Evolutionary conservation across 1,140 invertebrate species (phyloP).

Genomic region (Himalopsyche phryganea): DNA sequence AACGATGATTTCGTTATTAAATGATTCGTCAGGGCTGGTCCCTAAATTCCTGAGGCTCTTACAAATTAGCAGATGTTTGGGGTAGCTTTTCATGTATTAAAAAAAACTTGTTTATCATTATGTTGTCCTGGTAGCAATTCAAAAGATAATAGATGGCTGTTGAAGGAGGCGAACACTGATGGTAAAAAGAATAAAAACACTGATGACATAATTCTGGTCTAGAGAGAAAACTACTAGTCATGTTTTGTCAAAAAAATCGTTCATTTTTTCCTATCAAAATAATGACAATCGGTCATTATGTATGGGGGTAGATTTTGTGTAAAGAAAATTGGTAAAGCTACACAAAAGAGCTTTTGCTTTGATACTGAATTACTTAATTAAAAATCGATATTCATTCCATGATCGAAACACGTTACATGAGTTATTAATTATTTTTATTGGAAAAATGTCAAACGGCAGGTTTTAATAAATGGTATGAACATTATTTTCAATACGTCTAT

Average conservation of each 20-base stretch:
- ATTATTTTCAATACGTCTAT: too few relatives aligned
- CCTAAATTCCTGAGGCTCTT: constrained; percentile 19
- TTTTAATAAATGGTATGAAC: too few relatives aligned
- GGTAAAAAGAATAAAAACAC: constrained; percentile 16
- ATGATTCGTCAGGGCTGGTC: constrained; percentile 29
- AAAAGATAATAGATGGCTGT: neutral
- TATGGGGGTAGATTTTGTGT: neutral
- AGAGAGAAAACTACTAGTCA: constrained; percentile 9
- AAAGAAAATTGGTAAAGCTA: too few relatives aligned
- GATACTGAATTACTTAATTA: too few relatives aligned
- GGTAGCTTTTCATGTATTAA: constrained; percentile 11
- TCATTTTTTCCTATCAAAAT: neutral
- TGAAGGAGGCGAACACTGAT: constrained; percentile 11
- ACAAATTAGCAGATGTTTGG: constrained; percentile 34
- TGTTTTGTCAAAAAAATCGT: constrained; percentile 8
- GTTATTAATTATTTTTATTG: too few relatives aligned
- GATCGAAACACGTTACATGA: too few relatives aligned
- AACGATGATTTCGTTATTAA: constrained; percentile 35
- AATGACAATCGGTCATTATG: neutral
- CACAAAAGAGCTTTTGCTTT: too few relatives aligned
- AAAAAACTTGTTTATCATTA: constrained; percentile 21
- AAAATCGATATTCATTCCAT: too few relatives aligned
- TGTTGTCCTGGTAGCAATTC: constrained; percentile 10
- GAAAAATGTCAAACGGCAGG: too few relatives aligned
- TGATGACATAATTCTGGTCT: constrained; percentile 32